These are phyloP conservation scores for Lophius americanus DNA, from an alignment of 2,797 vertebrate genomes.

Conservation along the genomic window DNA sequence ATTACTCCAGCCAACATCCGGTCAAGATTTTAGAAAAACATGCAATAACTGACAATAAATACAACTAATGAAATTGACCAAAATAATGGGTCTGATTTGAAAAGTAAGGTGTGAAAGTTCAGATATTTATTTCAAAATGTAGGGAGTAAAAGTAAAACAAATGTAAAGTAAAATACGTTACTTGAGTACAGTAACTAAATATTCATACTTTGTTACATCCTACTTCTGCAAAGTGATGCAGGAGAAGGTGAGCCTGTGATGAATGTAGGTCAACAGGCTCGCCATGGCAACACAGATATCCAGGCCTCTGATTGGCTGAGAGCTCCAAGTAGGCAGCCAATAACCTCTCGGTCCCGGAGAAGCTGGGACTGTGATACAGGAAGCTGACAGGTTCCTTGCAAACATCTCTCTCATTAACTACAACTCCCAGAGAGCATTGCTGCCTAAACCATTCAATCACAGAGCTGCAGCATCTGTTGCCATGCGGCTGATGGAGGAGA, in stretches of 20 bases:
- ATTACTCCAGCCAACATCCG: no score
- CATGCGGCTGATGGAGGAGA: conserved; percentile 12
- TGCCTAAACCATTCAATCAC: conserved; percentile 33
- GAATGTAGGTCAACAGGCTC: conserved; percentile 72
- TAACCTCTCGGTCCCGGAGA: conserved; percentile 56
- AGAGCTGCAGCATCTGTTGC: conserved; percentile 40
- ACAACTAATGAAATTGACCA: no score
- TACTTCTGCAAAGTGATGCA: no score
- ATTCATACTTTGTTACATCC: no score
- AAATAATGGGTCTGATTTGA: no score
- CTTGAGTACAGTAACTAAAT: no score
- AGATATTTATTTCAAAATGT: no score
- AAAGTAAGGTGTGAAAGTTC: no score
- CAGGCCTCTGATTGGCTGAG: conserved; percentile 75
- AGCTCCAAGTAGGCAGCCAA: conserved; percentile 76
- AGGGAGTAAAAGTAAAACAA: no score
- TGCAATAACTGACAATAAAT: no score
- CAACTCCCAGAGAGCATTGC: conserved; percentile 29
- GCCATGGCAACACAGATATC: conserved; percentile 83
- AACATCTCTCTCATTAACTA: conserved; percentile 1
- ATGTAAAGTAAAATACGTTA: no score
- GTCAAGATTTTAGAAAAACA: no score
- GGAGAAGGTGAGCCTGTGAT: conserved; percentile 5
- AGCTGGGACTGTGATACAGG: background rate
- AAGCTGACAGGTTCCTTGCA: background rate